Evolutionary conservation across 2,888 invertebrate species (phyloP), one percentile per base, ranked within the genome.

Genomic region (Argyra leucocephala): DNA sequence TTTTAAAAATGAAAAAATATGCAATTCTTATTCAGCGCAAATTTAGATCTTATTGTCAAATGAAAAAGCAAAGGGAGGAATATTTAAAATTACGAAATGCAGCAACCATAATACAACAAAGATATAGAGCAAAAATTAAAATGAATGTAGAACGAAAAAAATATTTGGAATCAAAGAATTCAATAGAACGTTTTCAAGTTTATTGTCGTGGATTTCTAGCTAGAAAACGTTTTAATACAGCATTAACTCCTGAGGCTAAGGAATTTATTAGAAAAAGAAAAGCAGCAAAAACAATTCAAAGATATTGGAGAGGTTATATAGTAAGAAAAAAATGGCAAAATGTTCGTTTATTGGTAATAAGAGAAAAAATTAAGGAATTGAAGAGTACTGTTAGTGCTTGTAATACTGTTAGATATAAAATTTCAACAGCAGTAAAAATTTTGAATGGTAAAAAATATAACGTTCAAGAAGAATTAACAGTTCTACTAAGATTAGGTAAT

Each of bases 281-380:
- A 68, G 87, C 88, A 5, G 87, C 86, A 15, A 81, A 81, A 2
- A 82, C 82, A 72, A 88, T 89, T 72, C 89, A 89, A 80, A 82
- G 84, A 5, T 76, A 81, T 61, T 85, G 83, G 80, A 82, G 84
- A 2, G 85, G 85, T 0, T 81, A 84, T 71, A 73, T 71, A 24
- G 79, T 72, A 4, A 76, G 80, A 12, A 73, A 72, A 21, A 72
- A 72, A 10, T 75, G 72, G 57, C 73, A 74, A 21, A 73, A 72
- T 63, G 65, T 72, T 10, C 72, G 71, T 21, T 69, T 78, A 1
- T 63, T 69, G 22, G 67, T 68, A 18, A 77, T 79, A 65, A 72
- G 78, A 2, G 67, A 69, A 12, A 75, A 76, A 22, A 72, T 79
- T 37, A 67, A 69, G 1, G 69, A 72, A 37, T 71, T 77, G 12